Evolutionary conservation across 2,888 invertebrate species (phyloP), one percentile per base, ranked within the genome.

Genomic region (Exocentrus adspersus): DNA sequence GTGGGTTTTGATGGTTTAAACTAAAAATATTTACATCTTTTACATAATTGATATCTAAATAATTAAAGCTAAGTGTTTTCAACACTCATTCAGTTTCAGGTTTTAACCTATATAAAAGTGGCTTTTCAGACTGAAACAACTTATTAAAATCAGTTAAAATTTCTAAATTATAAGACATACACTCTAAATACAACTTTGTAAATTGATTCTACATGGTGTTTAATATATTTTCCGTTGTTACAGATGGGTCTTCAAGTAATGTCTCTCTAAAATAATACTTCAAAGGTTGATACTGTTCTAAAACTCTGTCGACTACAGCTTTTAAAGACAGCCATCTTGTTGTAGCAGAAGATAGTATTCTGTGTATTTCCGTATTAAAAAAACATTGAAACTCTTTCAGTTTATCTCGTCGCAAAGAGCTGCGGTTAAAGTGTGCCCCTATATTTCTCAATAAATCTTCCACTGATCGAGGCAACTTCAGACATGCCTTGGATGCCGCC

Each of bases 261-360:
- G 12, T 3, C 21, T 51, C 41, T 10, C 17, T 42, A 5, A 62
- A 41, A 32, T 62, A 57, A 3, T 48, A 48, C 2, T 72, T 64
- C 5, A 80, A 57, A 16, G 75, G 72, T 37, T 63, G 60, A 71
- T 75, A 79, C 61, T 79, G 78, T 61, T 79, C 78, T n/a, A 79
- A 64, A 10, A 78, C 71, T 42, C 80, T 65, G 60, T 78, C 75
- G 3, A 79, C 76, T 69, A 76, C 78, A 9, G 62, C 65, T 71
- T 80, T 75, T 28, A 72, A n/a, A 14, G 77, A 80, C 4, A 79
- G 69, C 78, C 78, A 80, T 32, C 78, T 62, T 28, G 78, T 79
- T 37, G 43, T 24, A 6, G 65, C 43, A 17, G 71, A 66, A 2
- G 57, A 61, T 9, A 74, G 52, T 24, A 75, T 79, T 75, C 77